A percentile compares a stretch with the other conserved stretches of the same genome.
Evolutionary conservation across 2,113 vertebrate genomes (phyloP).

Genomic region (Amblyornis subalaris): DNA sequence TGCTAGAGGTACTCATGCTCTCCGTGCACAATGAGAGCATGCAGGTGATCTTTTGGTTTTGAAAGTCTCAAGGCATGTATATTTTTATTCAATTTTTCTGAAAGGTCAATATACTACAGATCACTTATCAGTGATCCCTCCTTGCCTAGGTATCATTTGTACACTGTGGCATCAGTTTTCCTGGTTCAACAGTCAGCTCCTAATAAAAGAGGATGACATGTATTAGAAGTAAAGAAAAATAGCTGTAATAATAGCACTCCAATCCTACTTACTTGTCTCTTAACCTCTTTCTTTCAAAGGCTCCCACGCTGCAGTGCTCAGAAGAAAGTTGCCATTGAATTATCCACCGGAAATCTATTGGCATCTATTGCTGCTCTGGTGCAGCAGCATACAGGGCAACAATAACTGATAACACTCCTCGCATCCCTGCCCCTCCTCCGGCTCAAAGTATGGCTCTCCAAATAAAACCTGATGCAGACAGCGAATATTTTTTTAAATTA

Average conservation of each 20-base stretch:
- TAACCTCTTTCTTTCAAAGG: slow-evolving; percentile 64
- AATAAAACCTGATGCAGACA: not conserved
- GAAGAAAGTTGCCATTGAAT: slow-evolving; percentile 39
- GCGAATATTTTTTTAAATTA: not conserved
- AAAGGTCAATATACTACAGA: slow-evolving; percentile 59
- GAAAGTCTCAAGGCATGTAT: not conserved
- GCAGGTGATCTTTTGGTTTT: slow-evolving; percentile 31
- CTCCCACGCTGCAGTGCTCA: slow-evolving; percentile 28
- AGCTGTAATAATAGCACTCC: slow-evolving; percentile 59
- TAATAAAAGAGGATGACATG: slow-evolving; percentile 62
- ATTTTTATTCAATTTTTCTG: slow-evolving; percentile 32
- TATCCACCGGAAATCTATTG: slow-evolving; percentile 23
- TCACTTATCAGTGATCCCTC: slow-evolving; percentile 52
- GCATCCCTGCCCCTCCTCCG: not conserved
- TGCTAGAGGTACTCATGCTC: not conserved
- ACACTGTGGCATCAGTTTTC: slow-evolving; percentile 12
- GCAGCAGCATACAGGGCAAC: not conserved
- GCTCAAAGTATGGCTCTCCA: not conserved
- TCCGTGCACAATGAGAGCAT: not conserved
- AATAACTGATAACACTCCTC: not conserved
- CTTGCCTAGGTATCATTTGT: slow-evolving; percentile 56
- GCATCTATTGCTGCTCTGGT: slow-evolving; percentile 13
- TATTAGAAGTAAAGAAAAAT: slow-evolving; percentile 66
- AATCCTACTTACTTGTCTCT: slow-evolving; percentile 61
- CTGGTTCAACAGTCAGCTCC: slow-evolving; percentile 55